Conservation (phyloP, 2,113 vertebrate species). For the Salvelinus alpinus region DNA sequence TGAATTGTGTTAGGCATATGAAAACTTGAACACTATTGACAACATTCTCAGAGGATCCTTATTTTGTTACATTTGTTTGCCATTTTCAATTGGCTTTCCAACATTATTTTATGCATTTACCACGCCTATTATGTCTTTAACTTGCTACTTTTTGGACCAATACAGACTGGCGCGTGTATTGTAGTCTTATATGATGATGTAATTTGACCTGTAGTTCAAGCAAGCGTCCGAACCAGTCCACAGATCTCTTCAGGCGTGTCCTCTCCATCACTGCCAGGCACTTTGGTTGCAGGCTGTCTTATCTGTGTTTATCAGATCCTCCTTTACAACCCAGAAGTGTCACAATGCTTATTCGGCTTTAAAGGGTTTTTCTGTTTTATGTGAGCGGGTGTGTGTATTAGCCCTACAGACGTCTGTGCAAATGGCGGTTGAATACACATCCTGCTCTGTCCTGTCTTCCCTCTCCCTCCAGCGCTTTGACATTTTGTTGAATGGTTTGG, state of each 20-base stretch:
- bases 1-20: neutral
- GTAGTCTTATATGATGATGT: too few species aligned
- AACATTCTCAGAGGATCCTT: neutral
- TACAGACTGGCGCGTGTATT: too few species aligned
- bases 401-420: slow-evolving; percentile 70
- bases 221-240: neutral
- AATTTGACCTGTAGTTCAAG: slow-evolving; percentile 5
- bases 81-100: neutral
- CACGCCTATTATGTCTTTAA: neutral
- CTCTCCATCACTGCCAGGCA: slow-evolving; percentile 27
- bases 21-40: neutral
- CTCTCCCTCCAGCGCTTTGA: slow-evolving; percentile 54
- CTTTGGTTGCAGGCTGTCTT: slow-evolving; percentile 21
- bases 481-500: slow-evolving; percentile 64
- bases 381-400: slow-evolving; percentile 76
- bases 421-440: slow-evolving; percentile 75
- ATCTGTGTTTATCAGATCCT: slow-evolving; percentile 60
- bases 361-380: slow-evolving; percentile 75
- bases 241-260: neutral
- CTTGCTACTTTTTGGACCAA: neutral
- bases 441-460: slow-evolving; percentile 52
- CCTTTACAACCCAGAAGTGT: slow-evolving; percentile 71
- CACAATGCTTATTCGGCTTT: slow-evolving; percentile 75
- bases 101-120: neutral
- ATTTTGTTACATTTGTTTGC: neutral